These are phyloP conservation scores for Anodontia alba DNA, from an alignment of 2,888 invertebrate species.

Conservation along the genomic window DNA sequence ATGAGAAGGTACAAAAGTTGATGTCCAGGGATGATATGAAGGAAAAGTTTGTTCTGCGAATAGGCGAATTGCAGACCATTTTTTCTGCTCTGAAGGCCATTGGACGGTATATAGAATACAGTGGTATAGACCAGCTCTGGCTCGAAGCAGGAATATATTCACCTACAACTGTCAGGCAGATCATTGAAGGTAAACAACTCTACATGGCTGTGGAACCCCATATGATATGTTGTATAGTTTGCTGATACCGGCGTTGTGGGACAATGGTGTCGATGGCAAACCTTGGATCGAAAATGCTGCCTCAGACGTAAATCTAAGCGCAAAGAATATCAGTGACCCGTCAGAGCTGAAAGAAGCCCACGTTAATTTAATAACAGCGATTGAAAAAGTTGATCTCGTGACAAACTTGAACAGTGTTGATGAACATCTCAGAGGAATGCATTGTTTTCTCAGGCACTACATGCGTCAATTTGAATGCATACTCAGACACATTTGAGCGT, in stretches of 20 bases:
- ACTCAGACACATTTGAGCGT: background rate
- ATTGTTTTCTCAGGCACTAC: constrained; percentile 10
- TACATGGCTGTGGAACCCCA: constrained; percentile 5
- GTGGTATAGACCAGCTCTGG: constrained; percentile 15
- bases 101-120: constrained; percentile 10
- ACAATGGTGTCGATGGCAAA: constrained; percentile 7
- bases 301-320: background rate
- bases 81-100: constrained; percentile 5
- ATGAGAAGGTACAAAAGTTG: constrained; percentile 3
- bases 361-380: background rate
- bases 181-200: constrained; percentile 6
- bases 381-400: background rate
- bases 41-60: constrained; percentile 1
- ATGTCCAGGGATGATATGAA: background rate
- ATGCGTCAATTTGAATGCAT: constrained; percentile 14
- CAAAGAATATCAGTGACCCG: background rate
- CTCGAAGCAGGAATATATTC: constrained; percentile 17
- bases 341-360: background rate
- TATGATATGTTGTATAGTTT: constrained; percentile 12
- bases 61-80: constrained; percentile 9
- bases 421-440: constrained; percentile 2
- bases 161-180: constrained; percentile 12
- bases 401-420: background rate
- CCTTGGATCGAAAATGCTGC: background rate
- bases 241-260: constrained; percentile 7